These are phyloP conservation scores for Sinella curviseta DNA, from an alignment of 1,140 invertebrate genomes.

Conservation along the genomic window DNA sequence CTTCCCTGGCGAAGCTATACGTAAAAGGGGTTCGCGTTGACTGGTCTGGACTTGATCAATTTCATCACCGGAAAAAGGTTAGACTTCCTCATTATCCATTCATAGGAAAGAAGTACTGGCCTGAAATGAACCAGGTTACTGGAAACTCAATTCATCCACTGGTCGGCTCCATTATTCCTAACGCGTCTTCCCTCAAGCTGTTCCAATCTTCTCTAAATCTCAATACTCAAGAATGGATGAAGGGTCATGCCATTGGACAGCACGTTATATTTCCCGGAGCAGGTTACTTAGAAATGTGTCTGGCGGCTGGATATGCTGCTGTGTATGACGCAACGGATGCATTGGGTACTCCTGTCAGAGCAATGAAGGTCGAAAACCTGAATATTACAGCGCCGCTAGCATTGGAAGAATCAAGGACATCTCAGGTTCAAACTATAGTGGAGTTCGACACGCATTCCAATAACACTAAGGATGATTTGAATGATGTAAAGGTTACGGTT, in stretches of 20 bases:
- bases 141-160: slow-evolving; percentile 14
- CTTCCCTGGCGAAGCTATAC: slow-evolving; percentile 30
- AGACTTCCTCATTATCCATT: slow-evolving; percentile 38
- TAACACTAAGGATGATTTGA: not conserved
- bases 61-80: slow-evolving; percentile 14
- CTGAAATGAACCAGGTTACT: slow-evolving; percentile 11
- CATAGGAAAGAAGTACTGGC: slow-evolving; percentile 36
- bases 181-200: not conserved
- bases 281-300: slow-evolving; percentile 16
- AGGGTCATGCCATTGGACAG: slow-evolving; percentile 11
- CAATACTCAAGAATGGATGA: not conserved
- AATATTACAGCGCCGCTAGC: not conserved
- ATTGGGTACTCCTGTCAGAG: not conserved
- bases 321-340: not conserved
- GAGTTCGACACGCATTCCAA: not conserved
- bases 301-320: not conserved
- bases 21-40: slow-evolving; percentile 32
- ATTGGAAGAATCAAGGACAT: not conserved
- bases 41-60: slow-evolving; percentile 31
- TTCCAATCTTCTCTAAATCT: slow-evolving; percentile 1
- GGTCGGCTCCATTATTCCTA: not conserved
- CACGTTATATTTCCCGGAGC: slow-evolving; percentile 10
- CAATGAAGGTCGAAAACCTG: slow-evolving; percentile 16
- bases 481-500: not conserved
- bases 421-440: slow-evolving; percentile 3